These are phyloP conservation scores for Phaethornis superciliosus DNA, from an alignment of 2,113 vertebrate genomes.

Conservation along the genomic window DNA sequence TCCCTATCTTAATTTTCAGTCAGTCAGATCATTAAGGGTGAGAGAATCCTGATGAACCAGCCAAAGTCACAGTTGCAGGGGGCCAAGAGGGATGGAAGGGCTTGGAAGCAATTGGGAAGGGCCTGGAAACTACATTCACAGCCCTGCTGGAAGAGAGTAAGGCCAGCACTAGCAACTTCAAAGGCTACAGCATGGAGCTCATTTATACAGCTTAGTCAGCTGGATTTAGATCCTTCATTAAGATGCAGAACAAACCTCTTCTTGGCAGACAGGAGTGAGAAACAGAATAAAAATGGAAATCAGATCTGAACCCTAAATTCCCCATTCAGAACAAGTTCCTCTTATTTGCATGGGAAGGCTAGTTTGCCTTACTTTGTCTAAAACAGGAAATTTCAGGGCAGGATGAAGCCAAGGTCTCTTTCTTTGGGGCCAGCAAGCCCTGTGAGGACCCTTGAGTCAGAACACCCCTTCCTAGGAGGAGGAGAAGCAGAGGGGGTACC, in stretches of 20 bases:
- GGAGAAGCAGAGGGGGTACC: constrained; percentile 6
- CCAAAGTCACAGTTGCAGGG: background rate
- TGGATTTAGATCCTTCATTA: constrained; percentile 72
- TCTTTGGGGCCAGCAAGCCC: constrained; percentile 60
- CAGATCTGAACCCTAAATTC: constrained; percentile 71
- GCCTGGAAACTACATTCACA: constrained; percentile 31
- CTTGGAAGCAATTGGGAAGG: background rate
- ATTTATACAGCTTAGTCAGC: constrained; percentile 29
- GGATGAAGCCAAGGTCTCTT: constrained; percentile 64
- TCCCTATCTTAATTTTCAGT: background rate
- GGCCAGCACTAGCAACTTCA: constrained; percentile 28
- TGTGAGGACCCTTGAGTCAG: constrained; percentile 42
- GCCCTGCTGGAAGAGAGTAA: background rate
- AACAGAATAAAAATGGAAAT: constrained; percentile 78
- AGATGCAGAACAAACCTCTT: constrained; percentile 61
- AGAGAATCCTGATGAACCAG: background rate
- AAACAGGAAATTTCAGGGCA: constrained; percentile 79
- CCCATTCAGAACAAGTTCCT: constrained; percentile 70
- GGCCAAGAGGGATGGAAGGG: background rate
- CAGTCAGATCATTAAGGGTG: background rate
- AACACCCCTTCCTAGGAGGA: background rate
- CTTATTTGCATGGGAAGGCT: constrained; percentile 67
- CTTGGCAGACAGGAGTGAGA: constrained; percentile 63
- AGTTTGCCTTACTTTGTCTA: constrained; percentile 55
- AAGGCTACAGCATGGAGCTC: constrained; percentile 56